Conservation (phyloP, 2,797 vertebrate species). For the Phalanger gymnotis region DNA sequence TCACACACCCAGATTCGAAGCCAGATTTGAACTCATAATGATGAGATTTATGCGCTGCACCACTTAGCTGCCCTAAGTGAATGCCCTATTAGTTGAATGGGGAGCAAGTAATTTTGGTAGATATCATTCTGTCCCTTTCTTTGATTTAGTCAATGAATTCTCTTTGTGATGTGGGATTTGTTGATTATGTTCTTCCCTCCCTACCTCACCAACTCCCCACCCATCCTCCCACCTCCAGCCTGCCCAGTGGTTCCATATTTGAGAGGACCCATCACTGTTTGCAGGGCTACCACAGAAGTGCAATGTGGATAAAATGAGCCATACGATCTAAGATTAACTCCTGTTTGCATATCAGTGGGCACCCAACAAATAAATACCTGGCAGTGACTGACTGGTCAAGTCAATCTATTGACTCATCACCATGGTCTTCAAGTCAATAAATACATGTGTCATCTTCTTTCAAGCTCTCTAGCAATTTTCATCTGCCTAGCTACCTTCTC, state of each 20-base stretch:
- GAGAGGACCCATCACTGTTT: neutral
- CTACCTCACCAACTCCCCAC: neutral
- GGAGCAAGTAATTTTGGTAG: neutral
- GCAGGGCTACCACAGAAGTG: neutral
- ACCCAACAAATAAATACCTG: neutral
- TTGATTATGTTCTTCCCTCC: neutral
- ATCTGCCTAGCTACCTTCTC: neutral
- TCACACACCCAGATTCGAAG: neutral
- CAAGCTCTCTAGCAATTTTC: neutral
- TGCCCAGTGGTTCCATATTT: neutral
- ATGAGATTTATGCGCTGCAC: constrained; percentile 28
- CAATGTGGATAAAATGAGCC: constrained; percentile 14
- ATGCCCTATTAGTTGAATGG: neutral
- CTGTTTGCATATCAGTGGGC: neutral
- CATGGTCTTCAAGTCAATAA: neutral
- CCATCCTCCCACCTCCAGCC: neutral
- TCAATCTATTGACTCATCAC: neutral
- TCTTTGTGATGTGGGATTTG: neutral
- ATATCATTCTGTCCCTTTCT: neutral
- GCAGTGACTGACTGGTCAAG: constrained; percentile 1
- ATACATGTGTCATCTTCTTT: neutral
- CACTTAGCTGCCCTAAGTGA: neutral
- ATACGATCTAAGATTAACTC: neutral
- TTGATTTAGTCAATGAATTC: neutral
- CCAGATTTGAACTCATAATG: neutral